phyloP scores from a whole-genome alignment of 2,797 vertebrate species.

The Periophthalmus magnuspinnatus region DNA sequence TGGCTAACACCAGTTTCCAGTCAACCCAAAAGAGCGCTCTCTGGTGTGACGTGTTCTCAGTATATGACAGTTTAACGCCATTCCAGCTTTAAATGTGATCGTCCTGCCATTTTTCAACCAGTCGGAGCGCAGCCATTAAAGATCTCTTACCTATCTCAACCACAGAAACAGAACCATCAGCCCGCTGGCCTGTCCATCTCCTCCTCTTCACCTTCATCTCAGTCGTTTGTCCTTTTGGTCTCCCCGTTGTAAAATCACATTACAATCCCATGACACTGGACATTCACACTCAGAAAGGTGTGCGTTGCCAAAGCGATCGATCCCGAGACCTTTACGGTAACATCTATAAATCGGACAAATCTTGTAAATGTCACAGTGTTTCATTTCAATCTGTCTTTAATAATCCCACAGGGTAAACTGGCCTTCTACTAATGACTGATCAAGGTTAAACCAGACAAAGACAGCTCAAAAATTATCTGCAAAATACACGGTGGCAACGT shows the following conservation, averaged over 20 bases:
- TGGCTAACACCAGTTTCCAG: too few species aligned
- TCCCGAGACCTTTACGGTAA: neutral
- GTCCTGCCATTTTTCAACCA: too few species aligned
- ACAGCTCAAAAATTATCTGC: neutral
- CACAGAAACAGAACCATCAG: too few species aligned
- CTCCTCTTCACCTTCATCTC: neutral
- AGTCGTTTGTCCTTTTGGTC: neutral
- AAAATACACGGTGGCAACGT: neutral
- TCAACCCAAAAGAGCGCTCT: too few species aligned
- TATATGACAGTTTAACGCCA: too few species aligned
- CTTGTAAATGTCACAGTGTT: conserved; percentile 1
- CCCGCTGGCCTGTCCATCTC: too few species aligned
- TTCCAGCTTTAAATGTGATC: too few species aligned
- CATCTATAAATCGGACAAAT: conserved; percentile 3
- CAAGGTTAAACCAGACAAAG: neutral
- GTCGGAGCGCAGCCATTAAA: too few species aligned
- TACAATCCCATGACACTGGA: neutral
- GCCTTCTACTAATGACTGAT: neutral
- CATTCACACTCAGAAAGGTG: neutral
- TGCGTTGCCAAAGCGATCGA: neutral
- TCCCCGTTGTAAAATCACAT: neutral
- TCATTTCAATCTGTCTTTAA: conserved; percentile 3
- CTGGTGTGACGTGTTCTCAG: too few species aligned
- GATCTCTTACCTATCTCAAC: too few species aligned
- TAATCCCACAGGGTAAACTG: conserved; percentile 2